These are phyloP conservation scores for Myiagra hebetior DNA, from an alignment of 2,113 vertebrate genomes.

Conservation along the genomic window DNA sequence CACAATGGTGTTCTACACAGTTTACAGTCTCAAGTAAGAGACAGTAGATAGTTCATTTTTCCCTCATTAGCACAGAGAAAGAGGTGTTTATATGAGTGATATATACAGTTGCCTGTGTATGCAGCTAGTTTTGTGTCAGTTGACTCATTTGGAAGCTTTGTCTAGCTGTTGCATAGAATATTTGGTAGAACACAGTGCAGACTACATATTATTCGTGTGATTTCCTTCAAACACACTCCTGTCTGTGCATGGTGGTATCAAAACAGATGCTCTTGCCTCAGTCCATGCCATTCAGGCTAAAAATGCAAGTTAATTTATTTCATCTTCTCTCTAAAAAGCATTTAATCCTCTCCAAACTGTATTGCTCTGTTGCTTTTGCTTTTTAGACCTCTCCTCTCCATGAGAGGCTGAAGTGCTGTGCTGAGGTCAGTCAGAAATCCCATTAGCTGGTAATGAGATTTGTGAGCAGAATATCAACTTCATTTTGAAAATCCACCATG, in stretches of 20 bases:
- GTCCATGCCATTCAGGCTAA: neutral
- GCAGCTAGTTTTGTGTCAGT: neutral
- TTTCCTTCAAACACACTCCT: neutral
- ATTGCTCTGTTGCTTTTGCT: slow-evolving; percentile 4
- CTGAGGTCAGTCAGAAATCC: slow-evolving; percentile 47
- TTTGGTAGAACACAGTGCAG: neutral
- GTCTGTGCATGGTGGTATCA: neutral
- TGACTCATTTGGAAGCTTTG: neutral
- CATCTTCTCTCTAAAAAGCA: neutral
- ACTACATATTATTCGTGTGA: neutral
- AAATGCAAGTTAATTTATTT: slow-evolving; percentile 11
- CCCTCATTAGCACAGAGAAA: neutral
- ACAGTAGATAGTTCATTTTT: neutral
- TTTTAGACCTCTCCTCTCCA: neutral
- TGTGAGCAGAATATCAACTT: slow-evolving; percentile 29
- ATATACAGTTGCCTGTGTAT: neutral
- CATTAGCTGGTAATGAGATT: slow-evolving; percentile 61
- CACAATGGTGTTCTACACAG: accelerated
- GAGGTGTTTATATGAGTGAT: neutral
- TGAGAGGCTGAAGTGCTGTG: neutral
- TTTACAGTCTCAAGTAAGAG: neutral
- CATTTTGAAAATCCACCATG: slow-evolving; percentile 2
- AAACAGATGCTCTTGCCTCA: neutral
- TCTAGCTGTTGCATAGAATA: neutral
- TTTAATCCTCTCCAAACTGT: neutral